Evolutionary conservation across 2,113 vertebrate genomes (phyloP).

Genomic region (Ovis canadensis): DNA sequence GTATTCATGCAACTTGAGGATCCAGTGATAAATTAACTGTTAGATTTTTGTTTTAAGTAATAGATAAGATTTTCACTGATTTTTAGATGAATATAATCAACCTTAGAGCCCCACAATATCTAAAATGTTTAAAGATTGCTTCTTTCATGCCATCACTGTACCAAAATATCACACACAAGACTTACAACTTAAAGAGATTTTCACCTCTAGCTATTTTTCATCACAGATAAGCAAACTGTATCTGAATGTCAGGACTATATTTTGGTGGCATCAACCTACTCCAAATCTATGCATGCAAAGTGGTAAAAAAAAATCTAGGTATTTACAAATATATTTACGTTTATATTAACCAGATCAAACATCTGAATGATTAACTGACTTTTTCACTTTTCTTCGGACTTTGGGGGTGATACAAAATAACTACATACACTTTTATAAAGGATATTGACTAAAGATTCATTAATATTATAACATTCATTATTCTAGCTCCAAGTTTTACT

Average conservation of each 20-base stretch:
- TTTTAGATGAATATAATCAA: background rate
- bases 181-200: background rate
- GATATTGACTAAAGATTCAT: conserved; percentile 3
- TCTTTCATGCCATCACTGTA: background rate
- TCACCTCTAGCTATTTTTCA: background rate
- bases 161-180: background rate
- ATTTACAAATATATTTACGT: conserved; percentile 1
- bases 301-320: background rate
- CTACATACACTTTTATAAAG: background rate
- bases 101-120: background rate
- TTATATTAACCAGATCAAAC: conserved; percentile 27
- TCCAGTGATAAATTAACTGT: background rate
- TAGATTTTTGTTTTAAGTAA: conserved; percentile 44
- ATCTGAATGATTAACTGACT: conserved; percentile 3
- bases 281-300: background rate
- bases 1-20: background rate
- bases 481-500: conserved; percentile 70
- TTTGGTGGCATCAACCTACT: background rate
- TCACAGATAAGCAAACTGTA: background rate
- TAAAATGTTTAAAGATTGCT: background rate
- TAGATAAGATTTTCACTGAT: background rate
- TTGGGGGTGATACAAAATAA: conserved; percentile 26
- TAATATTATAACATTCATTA: background rate
- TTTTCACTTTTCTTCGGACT: conserved; percentile 21
- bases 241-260: conserved; percentile 18